Evolutionary conservation across 1,140 invertebrate species (phyloP).

Genomic region (Calephelis nemesis): DNA sequence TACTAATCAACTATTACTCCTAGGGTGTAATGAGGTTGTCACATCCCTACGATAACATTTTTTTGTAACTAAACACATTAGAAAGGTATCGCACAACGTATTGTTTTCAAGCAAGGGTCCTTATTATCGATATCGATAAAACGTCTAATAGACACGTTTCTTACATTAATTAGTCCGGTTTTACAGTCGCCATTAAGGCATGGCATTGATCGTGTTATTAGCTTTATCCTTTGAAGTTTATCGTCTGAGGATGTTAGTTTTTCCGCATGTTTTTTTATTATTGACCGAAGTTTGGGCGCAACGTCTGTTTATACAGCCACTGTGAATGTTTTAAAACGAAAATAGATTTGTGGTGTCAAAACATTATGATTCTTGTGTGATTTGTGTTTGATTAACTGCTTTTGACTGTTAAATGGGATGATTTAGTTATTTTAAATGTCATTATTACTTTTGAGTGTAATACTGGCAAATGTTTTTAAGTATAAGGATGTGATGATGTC

Average conservation of each 20-base stretch:
- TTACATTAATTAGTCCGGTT: slow-evolving; percentile 49
- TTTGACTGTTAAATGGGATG: slow-evolving; percentile 8
- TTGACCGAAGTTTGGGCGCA: slow-evolving; percentile 74
- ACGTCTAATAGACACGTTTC: slow-evolving; percentile 7
- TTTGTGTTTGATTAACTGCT: slow-evolving; percentile 39
- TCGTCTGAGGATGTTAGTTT: slow-evolving; percentile 73
- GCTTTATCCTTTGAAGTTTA: slow-evolving; percentile 67
- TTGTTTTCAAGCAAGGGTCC: not conserved
- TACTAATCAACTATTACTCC: no score
- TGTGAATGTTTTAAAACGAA: slow-evolving; percentile 49
- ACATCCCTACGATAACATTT: no score
- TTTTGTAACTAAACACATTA: no score
- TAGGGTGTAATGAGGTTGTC: no score
- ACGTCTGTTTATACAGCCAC: slow-evolving; percentile 66
- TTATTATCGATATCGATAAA: not conserved
- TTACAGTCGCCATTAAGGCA: slow-evolving; percentile 30
- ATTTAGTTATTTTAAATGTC: not conserved
- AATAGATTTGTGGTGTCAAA: slow-evolving; percentile 76
- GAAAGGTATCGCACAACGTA: no score
- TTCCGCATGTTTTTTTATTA: slow-evolving; percentile 78
- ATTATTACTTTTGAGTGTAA: no score
- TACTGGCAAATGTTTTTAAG: no score
- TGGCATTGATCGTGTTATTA: slow-evolving; percentile 67
- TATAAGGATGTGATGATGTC: no score
- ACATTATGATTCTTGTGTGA: slow-evolving; percentile 61